Evolutionary conservation across 1,140 invertebrate species (phyloP).

Genomic region (Drosophila novamexicana): DNA sequence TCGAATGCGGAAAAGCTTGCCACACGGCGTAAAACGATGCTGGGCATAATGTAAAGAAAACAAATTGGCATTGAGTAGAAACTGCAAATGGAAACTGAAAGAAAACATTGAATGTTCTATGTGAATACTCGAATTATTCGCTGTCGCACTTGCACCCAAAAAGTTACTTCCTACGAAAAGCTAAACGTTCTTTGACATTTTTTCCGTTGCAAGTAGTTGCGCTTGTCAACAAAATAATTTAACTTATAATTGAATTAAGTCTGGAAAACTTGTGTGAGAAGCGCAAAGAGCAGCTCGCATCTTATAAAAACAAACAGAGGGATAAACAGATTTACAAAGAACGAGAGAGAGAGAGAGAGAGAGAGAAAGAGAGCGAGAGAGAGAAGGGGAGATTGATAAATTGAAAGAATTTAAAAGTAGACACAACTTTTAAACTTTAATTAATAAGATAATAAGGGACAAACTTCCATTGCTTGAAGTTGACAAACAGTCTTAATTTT

Average conservation of each 20-base stretch:
- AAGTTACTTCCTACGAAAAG: constrained; percentile 12
- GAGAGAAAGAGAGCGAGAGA: not conserved
- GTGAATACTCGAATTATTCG: not conserved
- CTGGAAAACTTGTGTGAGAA: not conserved
- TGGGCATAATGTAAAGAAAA: not conserved
- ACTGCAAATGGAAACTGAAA: constrained; percentile 7
- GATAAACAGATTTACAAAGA: not conserved
- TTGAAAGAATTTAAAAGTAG: not conserved
- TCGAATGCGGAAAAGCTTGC: not conserved
- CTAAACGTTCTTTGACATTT: constrained; percentile 53
- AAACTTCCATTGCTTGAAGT: not conserved
- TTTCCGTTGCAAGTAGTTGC: not conserved
- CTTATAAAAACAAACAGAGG: not conserved
- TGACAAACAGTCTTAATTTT: not conserved
- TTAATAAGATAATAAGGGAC: not conserved
- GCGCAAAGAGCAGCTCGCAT: not conserved
- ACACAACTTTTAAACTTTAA: not conserved
- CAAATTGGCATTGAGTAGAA: not conserved
- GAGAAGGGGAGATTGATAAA: too few species aligned
- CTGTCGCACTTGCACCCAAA: not conserved
- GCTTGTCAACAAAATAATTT: constrained; percentile 65
- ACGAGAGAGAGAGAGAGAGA: not conserved
- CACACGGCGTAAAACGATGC: not conserved
- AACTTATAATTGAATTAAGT: constrained; percentile 64
- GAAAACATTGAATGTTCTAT: not conserved